phyloP scores from a whole-genome alignment of 2,888 invertebrate species.

The Formica aserva region DNA sequence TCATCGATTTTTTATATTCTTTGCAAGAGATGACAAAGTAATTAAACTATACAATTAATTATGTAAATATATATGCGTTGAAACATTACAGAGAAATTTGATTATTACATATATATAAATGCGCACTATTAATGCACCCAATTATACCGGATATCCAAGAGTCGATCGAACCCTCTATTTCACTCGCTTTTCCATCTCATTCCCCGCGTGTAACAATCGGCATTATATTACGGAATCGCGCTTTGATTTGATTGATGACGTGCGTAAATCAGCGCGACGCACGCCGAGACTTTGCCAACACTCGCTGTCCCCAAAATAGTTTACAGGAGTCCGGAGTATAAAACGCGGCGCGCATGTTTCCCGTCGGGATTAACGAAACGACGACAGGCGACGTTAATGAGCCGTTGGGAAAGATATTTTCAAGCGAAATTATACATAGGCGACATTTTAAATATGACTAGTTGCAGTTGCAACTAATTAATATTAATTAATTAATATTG shows the following conservation, averaged over 20 bases:
- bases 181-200: constrained; percentile 40
- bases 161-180: constrained; percentile 13
- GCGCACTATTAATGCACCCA: neutral
- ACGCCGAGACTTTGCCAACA: constrained; percentile 77
- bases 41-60: neutral
- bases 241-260: constrained; percentile 82
- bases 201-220: constrained; percentile 72
- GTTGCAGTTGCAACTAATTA: neutral
- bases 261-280: constrained; percentile 77
- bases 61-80: neutral
- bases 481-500: too few relatives aligned
- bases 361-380: constrained; percentile 75
- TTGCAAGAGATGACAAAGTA: neutral
- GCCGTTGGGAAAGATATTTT: constrained; percentile 60
- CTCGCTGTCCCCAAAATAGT: constrained; percentile 80
- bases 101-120: neutral
- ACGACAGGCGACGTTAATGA: constrained; percentile 72
- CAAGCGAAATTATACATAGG: neutral
- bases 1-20: neutral
- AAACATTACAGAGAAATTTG: neutral
- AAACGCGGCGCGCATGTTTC: constrained; percentile 67
- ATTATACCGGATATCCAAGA: neutral
- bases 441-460: neutral
- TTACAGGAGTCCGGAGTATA: constrained; percentile 75
- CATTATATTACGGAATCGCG: constrained; percentile 76